phyloP scores from a whole-genome alignment of 2,113 vertebrate species.

The Sus scrofa region T2T-Sscrofa CM000821.6:51939501-51940000 shows the following conservation, averaged over 20 bases:
- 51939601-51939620: too few species aligned
- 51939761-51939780: background rate
- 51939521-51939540: background rate
- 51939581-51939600: too few species aligned
- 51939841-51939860: background rate
- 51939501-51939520: background rate
- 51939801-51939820: background rate
- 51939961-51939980: background rate
- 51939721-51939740: background rate
- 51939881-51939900: background rate
- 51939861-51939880: background rate
- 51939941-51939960: background rate
- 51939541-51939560: too few species aligned
- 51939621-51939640: too few species aligned
- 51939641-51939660: too few species aligned
- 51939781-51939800: background rate
- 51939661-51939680: background rate
- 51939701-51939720: background rate
- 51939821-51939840: background rate
- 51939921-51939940: background rate
- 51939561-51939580: too few species aligned
- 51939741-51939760: background rate
- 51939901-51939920: background rate
- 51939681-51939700: background rate
- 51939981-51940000: background rate